These are phyloP conservation scores for Drosophila watanabei DNA, from an alignment of 1,140 invertebrate genomes.

Conservation along the genomic window DNA sequence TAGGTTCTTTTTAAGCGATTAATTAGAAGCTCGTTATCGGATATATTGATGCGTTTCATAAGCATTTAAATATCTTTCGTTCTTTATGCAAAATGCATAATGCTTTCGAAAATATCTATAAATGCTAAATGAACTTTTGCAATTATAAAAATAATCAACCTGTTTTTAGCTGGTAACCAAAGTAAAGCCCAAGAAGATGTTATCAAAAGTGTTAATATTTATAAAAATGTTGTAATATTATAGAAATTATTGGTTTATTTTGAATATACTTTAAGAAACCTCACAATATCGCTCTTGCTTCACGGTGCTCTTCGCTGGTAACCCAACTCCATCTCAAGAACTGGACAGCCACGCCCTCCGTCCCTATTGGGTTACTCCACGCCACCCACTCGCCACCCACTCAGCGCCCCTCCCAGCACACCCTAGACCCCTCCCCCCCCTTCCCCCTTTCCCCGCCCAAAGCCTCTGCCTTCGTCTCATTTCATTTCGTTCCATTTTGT, in stretches of 20 bases:
- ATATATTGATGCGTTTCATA: no score
- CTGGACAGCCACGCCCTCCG: constrained; percentile 37
- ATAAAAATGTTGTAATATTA: no score
- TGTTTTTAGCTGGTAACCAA: not conserved
- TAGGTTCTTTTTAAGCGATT: no score
- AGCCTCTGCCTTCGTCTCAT: constrained; percentile 47
- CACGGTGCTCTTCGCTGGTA: constrained; percentile 1
- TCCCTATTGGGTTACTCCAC: constrained; percentile 1
- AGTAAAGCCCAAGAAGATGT: not conserved
- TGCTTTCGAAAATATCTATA: no score
- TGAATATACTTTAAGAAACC: not conserved
- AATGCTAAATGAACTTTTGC: no score
- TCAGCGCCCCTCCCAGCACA: not conserved
- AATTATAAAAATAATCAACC: no score
- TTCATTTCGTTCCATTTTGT: constrained; percentile 80
- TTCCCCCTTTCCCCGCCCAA: not conserved
- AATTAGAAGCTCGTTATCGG: no score
- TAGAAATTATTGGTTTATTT: not conserved
- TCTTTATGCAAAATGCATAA: no score
- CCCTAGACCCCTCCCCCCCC: not conserved
- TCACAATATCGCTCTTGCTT: no score
- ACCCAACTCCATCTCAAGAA: constrained; percentile 30
- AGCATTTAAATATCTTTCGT: no score
- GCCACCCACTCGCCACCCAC: not conserved
- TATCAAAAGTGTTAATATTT: not conserved